Base-by-base conservation (phyloP, 2,113 vertebrate species). In the Perca fluviatilis region DNA sequence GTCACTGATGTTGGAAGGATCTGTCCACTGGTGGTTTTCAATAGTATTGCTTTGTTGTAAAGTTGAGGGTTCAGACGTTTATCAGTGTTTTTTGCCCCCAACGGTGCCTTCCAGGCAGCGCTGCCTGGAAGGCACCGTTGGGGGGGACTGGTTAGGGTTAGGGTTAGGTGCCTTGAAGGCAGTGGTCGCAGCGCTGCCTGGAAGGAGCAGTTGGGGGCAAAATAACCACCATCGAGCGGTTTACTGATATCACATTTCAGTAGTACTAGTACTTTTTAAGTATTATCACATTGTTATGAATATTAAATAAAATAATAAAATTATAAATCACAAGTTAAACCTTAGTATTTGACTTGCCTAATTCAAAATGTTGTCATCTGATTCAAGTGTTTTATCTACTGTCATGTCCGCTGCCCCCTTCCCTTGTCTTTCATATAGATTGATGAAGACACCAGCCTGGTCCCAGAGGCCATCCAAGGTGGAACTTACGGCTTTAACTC, bases 401-500 rank as follows among this genome's bases (percentile, higher is more conserved):
- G 2, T 58, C 23, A 43, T 30, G 12, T 76, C 50, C 18, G 11
- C 21, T 19, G 47, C 5, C 9, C 1, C 1, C 15, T 3, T 58
- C 40, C 33, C 33, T 15, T 2, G 0, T 69, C 19, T 23, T n/a
- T 25, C 33, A 2, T 53, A 67, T 91, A 99, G 98, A 98, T 99
- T 86, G 99, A 99, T 88, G 99, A 99, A 96, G 98, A 99, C 95
- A 96, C 97, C 92, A 97, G 94, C 96, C 97, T 99, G 95, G 97
- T 98, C 95, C 98, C 99, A n/a, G 99, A 99, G 92, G 95, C 97
- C 76, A 97, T 98, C 94, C 99, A 99, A 92, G 98, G 98, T 50
- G 98, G 98, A 96, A 99, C 98, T 51, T 99, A 98, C 77, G 96
- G 97, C 94, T 99, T 99, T 96, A 99, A 99, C 95, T 98, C 98